Base-by-base conservation (phyloP, 2,888 invertebrate genomes). In the Brenthis daphne region DNA sequence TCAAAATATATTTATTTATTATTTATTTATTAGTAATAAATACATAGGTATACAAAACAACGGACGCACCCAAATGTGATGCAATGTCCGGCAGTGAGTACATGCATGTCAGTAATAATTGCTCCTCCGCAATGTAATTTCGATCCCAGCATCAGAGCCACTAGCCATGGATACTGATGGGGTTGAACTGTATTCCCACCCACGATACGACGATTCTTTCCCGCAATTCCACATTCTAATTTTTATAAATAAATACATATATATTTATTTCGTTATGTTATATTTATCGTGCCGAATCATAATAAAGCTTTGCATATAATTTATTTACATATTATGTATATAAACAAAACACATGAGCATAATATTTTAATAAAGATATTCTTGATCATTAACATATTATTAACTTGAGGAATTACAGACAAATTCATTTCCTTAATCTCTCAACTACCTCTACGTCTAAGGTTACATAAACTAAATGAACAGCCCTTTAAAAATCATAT, bases 1-100 rank as follows among this genome's bases (percentile, higher is more conserved):
- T 8, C 29, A 24, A 29, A 55, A 29, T 12, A 8, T 55, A 55
- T 13, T 11, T 24, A 20, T 6, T 16, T 16, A 16, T 16, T 16
- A 16, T 16, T 29, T 29, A 29, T 55, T 55, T 20, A 20, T 20
- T 11, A 12, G 13, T 55, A 20, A 24, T 3, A 55, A 11, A 24
- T 4, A 55, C 14, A 13, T 12, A 24, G 12, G 12, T 43, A 24
- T 43, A 37, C 0, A 14, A 5, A 6, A 24, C 1, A 5, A 65
- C 12, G 12, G 5, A 80, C 79, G 71, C 71, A 94, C 94, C 94
- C 92, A 79, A 92, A 92, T 50, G 92, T 90, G 6, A 94, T 89
- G 74, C 94, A 94, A 81, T 94, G 94, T 1, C 94, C 94, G 12
- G 94, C 94, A 0, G 94, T 94, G 1, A 94, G 83, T 29, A 94